Evolutionary conservation across 2,888 invertebrate species (phyloP), one percentile per base, ranked within the genome.

Genomic region (Cecidostiba fungosa): DNA sequence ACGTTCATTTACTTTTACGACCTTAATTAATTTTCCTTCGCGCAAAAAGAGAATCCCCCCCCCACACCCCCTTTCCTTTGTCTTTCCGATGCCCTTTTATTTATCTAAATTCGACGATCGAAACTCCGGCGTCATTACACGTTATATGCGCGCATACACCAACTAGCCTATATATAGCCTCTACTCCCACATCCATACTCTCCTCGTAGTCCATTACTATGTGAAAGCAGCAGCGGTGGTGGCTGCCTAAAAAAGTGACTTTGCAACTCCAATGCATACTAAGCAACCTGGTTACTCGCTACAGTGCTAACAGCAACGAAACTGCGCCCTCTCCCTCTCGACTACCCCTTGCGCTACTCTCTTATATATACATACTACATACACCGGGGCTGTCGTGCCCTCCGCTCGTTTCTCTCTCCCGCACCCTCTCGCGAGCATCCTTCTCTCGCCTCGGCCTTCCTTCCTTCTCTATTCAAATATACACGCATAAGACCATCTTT

Each of bases 211-310:
- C 89, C 88, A 91, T 91, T 91, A 91, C 91, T 90, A 90, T 88
- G 91, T 90, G 90, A 89, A 88, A 88, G 89, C 86, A 39, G 54
- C n/a, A 54, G 54, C 54, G 16, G 47, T 16, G 19, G 54, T 19
- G 54, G 54, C 89, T 90, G 88, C 89, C 90, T 92, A 92, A 92
- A 92, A 86, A 91, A 92, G 91, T 92, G 91, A 92, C 91, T 92
- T 91, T 90, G 91, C 90, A 92, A 92, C 90, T 93, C 89, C 92
- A 92, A 93, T 92, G 93, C 93, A 93, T 93, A 93, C 92, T 92
- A 93, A 93, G 92, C 92, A 90, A 92, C 90, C 91, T 89, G 88
- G 88, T 88, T 87, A 81, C 62, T 74, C 85, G 82, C 82, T 84
- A 79, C 69, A 74, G 80, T 32, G 81, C 85, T 81, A 82, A 84